These are phyloP conservation scores for Campaea margaritaria DNA, from an alignment of 2,888 invertebrate genomes.

Conservation along the genomic window DNA sequence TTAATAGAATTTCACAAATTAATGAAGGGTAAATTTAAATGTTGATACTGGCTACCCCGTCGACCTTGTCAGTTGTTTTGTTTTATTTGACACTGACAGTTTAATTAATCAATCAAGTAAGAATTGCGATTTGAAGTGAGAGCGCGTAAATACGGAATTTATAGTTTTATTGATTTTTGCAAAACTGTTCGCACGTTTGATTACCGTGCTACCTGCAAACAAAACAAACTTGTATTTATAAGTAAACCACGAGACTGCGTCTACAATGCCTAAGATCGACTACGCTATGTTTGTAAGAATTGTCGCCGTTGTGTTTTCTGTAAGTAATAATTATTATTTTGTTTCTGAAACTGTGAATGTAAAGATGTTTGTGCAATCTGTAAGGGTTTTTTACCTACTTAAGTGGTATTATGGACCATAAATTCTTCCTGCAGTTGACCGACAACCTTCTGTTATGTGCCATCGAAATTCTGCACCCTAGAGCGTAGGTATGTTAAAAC, in stretches of 20 bases:
- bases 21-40: too few relatives aligned
- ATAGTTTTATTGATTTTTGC: conserved; percentile 47
- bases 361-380: too few relatives aligned
- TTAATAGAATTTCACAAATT: too few relatives aligned
- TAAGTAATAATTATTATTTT: conserved; percentile 56
- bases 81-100: conserved; percentile 12
- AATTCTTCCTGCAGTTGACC: too few relatives aligned
- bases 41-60: too few relatives aligned
- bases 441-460: too few relatives aligned
- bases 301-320: conserved; percentile 76
- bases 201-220: background rate
- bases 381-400: too few relatives aligned
- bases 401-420: too few relatives aligned
- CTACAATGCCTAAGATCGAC: conserved; percentile 71
- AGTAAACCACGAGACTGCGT: conserved; percentile 11
- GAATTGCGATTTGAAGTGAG: conserved; percentile 28
- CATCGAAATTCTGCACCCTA: background rate
- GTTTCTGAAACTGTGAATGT: too few relatives aligned
- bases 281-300: conserved; percentile 73
- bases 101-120: too few relatives aligned
- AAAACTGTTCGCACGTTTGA: conserved; percentile 20
- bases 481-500: too few relatives aligned
- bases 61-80: too few relatives aligned
- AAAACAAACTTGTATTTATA: conserved; percentile 29
- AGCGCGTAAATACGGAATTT: conserved; percentile 58